These are phyloP conservation scores for Brenthis hecate DNA, from an alignment of 2,888 invertebrate species.

Conservation along the genomic window DNA sequence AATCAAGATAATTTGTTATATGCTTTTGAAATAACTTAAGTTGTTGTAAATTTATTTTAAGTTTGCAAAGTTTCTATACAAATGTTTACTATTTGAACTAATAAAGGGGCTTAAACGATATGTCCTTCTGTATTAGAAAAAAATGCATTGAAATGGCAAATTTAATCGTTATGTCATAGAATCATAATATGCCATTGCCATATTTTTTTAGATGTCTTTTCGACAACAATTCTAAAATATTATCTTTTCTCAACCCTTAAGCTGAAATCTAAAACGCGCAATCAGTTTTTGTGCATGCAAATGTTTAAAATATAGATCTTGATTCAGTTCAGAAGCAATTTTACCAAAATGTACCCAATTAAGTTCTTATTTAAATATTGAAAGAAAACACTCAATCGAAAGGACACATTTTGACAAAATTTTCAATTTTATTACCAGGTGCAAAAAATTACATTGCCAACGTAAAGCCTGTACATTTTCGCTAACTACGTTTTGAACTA, in stretches of 20 bases:
- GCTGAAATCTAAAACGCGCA: too few relatives aligned
- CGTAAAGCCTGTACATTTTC: constrained; percentile 63
- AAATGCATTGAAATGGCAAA: not conserved
- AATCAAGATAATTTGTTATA: constrained; percentile 14
- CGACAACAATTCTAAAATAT: too few relatives aligned
- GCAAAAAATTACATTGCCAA: constrained; percentile 78
- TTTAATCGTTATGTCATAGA: not conserved
- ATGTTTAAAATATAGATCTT: constrained; percentile 11
- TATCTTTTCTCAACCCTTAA: too few relatives aligned
- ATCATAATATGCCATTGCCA: not conserved
- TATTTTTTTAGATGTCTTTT: not conserved
- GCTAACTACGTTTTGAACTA: constrained; percentile 54
- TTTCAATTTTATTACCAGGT: constrained; percentile 63
- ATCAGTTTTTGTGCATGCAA: not conserved
- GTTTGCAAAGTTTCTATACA: too few relatives aligned
- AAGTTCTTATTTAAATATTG: not conserved
- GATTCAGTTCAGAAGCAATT: constrained; percentile 21
- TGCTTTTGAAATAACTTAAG: not conserved
- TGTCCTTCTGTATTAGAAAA: too few relatives aligned
- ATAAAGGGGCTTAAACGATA: too few relatives aligned
- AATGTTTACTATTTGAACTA: too few relatives aligned
- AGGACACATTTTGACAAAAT: constrained; percentile 25
- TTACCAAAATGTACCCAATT: constrained; percentile 24
- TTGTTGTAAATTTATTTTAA: not conserved
- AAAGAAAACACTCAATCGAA: not conserved